Conservation (phyloP, 2,797 vertebrate genomes). For the Prionace glauca region DNA sequence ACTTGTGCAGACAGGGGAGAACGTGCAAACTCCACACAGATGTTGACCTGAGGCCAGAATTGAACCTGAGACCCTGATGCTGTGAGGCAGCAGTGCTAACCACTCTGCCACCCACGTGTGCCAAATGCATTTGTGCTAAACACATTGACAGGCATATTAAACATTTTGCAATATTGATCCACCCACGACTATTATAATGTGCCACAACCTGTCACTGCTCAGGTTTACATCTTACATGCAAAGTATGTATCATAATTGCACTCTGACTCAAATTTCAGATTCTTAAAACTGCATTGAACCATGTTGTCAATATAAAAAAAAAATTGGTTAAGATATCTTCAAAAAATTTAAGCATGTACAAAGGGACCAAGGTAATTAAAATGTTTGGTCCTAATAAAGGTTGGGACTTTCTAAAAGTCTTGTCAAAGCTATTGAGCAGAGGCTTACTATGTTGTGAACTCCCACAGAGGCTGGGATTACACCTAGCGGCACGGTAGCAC, state of each 20-base stretch:
- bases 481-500: too few species aligned
- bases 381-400: background rate
- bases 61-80: too few species aligned
- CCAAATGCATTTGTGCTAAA: too few species aligned
- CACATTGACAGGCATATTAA: background rate
- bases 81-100: too few species aligned
- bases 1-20: too few species aligned
- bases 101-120: too few species aligned
- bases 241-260: background rate
- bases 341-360: background rate
- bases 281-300: background rate
- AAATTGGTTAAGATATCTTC: background rate
- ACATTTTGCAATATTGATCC: background rate
- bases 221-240: background rate
- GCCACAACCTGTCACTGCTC: background rate
- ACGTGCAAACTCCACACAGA: too few species aligned
- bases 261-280: background rate
- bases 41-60: too few species aligned
- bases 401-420: background rate
- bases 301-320: background rate
- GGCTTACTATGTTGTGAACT: too few species aligned
- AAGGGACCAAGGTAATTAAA: background rate
- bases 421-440: background rate
- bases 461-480: background rate
- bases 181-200: background rate